phyloP scores from a whole-genome alignment of 2,113 vertebrate genomes.

The Zapornia atra region DNA sequence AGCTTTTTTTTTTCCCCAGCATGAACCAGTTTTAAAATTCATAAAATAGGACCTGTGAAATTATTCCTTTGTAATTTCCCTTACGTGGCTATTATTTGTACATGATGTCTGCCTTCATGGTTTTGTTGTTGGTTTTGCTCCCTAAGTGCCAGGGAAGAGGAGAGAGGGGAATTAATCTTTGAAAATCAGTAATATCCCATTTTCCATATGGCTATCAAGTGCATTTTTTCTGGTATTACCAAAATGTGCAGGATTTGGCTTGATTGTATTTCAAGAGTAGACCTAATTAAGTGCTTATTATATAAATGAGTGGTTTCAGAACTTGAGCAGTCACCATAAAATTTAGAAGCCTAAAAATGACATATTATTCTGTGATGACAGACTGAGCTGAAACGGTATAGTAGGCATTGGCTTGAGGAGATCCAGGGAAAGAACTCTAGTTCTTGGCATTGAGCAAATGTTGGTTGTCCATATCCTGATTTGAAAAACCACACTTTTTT shows the following conservation, averaged over 20 bases:
- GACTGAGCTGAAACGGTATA: background rate
- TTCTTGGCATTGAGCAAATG: background rate
- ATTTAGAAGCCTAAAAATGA: constrained; percentile 13
- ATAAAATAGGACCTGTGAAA: background rate
- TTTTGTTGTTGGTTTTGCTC: background rate
- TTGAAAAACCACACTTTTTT: background rate
- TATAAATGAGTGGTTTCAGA: constrained; percentile 1
- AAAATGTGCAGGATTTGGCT: constrained; percentile 12
- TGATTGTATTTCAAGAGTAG: background rate
- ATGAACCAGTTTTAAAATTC: background rate
- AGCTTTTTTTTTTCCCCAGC: background rate
- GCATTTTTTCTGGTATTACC: background rate
- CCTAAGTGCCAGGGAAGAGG: background rate
- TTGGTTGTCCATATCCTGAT: background rate
- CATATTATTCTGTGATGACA: background rate
- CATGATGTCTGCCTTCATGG: background rate
- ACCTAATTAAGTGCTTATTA: constrained; percentile 17
- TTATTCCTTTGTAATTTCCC: background rate
- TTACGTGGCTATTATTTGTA: background rate
- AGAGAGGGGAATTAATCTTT: background rate
- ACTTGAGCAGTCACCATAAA: background rate
- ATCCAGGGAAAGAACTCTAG: background rate
- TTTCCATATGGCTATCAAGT: background rate
- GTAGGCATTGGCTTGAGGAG: background rate
- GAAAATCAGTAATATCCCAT: background rate